Evolutionary conservation across 2,113 vertebrate genomes (phyloP), one percentile per base, ranked within the genome.

Genomic region (Thalassarche chlororhynchos): DNA sequence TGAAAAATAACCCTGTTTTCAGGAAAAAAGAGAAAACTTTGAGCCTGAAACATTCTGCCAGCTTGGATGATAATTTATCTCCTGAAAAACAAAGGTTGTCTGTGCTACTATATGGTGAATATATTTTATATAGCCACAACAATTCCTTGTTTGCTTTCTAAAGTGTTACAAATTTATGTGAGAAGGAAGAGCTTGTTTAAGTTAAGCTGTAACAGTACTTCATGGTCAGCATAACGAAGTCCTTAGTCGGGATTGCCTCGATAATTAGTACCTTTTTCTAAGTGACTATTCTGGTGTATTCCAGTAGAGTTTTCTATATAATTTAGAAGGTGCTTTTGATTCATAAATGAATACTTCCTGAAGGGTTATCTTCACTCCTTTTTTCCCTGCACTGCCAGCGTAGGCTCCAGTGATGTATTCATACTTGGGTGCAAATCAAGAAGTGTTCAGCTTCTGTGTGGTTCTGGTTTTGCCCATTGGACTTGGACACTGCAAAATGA

Each of bases 301-400:
- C 70, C 29, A 51, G 32, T 61, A 83, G 65, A 36, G 28, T 65
- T 85, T 84, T 87, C 15, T 23, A 3, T 28, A 9, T 49, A 10
- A 42, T 66, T 75, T 57, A 64, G 42, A 64, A 79, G 18, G 34
- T 40, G 24, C 12, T 62, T 84, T 87, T 81, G 40, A 65, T 24
- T 79, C 14, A 17, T 75, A 70, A 86, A 26, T 15, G 23, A 51
- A 12, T 76, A 34, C 8, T 64, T 61, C 8, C 40, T 55, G 61
- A 55, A 72, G 21, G 26, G 16, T 64, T 76, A 8, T 34, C 38
- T 29, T 76, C 26, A 32, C 2, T 87, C 9, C 16, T 72, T 68
- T 54, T 42, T 2, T 0, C 23, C 36, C 64, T n/a, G 24, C 13
- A 8, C 15, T 0, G 0, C 32, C 32, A 36, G 32, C 2, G 1